Evolutionary conservation across 2,797 vertebrate species (phyloP).

Genomic region (Falco novaeseelandiae): DNA sequence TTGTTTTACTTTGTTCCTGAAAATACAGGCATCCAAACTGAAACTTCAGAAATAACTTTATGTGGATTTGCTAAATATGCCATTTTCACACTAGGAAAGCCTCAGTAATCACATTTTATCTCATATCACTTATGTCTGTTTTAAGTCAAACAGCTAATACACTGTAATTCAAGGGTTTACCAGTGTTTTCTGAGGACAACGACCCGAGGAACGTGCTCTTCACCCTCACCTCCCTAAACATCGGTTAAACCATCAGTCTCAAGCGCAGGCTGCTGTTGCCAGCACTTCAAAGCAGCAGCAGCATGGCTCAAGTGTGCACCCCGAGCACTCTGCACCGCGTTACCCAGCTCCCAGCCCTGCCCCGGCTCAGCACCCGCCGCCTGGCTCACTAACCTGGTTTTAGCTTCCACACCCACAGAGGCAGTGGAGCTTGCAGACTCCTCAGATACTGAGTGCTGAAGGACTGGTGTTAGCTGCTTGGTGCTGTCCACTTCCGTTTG

Average conservation of each 20-base stretch:
- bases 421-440: slow-evolving; percentile 83
- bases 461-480: slow-evolving; percentile 80
- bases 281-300: background rate
- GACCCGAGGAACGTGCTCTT: background rate
- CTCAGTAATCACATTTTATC: background rate
- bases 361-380: background rate
- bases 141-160: background rate
- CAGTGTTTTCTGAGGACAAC: background rate
- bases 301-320: background rate
- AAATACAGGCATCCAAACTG: background rate
- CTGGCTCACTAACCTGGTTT: slow-evolving; percentile 86
- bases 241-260: slow-evolving; percentile 6
- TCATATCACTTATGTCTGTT: background rate
- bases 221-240: background rate
- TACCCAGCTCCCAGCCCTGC: background rate
- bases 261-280: background rate
- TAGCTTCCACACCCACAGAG: slow-evolving; percentile 86
- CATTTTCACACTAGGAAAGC: background rate
- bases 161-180: background rate
- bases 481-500: slow-evolving; percentile 71
- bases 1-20: background rate
- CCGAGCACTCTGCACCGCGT: background rate
- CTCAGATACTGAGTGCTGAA: slow-evolving; percentile 83
- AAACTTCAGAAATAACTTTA: background rate
- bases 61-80: background rate